Evolutionary conservation across 2,888 invertebrate genomes (phyloP).

Genomic region (Platycnemis pennipes): DNA sequence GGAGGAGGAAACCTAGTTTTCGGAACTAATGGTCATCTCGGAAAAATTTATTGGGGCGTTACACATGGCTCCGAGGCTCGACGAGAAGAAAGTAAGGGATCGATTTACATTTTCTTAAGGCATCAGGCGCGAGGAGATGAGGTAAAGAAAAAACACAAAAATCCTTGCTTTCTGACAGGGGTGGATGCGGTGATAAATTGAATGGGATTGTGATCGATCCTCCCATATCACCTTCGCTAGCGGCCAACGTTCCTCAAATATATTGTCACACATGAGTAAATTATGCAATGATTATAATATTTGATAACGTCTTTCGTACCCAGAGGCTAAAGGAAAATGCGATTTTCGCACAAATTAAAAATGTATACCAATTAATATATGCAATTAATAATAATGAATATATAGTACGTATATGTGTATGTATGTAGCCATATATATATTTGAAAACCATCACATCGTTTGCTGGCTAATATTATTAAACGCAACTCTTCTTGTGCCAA

Average conservation of each 20-base stretch:
- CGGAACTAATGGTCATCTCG: constrained; percentile 13
- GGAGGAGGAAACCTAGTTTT: background rate
- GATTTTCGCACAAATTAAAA: too few species aligned
- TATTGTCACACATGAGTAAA: background rate
- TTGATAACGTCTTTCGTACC: too few species aligned
- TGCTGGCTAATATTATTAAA: too few species aligned
- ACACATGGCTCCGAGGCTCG: background rate
- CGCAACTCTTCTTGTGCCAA: too few species aligned
- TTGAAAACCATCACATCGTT: too few species aligned
- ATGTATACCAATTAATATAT: too few species aligned
- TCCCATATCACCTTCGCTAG: background rate
- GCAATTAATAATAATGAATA: too few species aligned
- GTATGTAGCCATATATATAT: too few species aligned
- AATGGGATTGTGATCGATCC: background rate
- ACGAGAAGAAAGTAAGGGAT: background rate
- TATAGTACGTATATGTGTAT: too few species aligned
- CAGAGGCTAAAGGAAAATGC: too few species aligned
- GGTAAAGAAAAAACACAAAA: background rate
- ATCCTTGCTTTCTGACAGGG: background rate
- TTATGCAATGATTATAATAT: background rate
- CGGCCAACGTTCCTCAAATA: background rate
- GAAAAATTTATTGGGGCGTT: background rate
- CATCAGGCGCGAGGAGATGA: background rate
- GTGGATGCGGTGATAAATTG: background rate
- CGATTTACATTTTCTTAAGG: background rate